Base-by-base conservation (phyloP, 1,140 invertebrate genomes). In the Zaprionus taronus region DNA sequence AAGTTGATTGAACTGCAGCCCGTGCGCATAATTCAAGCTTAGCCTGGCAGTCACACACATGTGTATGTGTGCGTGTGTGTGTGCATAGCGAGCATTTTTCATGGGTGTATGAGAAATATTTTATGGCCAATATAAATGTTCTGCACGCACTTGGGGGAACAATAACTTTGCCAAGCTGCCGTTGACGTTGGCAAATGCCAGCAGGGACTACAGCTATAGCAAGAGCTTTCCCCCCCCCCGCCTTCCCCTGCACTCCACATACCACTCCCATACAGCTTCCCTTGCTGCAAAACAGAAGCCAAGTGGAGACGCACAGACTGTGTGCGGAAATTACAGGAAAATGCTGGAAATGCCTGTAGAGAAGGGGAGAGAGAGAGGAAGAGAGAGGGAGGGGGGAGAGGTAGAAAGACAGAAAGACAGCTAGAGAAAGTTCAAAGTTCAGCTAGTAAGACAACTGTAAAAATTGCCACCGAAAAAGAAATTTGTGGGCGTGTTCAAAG, bases 111-210 rank as follows among this genome's bases (percentile, higher is more conserved):
- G 64, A 31, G 69, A 83, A 86, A 81, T 84, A 89, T 89, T 89
- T 89, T 89, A 89, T 89, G 85, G 81, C 81, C 84, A 89, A 89
- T 84, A 89, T 79, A 89, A 89, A 90, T 67, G 73, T 79, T 51
- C 78, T 72, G 85, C 85, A 90, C 75, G 84, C 84, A 89, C 85
- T 89, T 79, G 70, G 60, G 61, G 61, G 74, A 72, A 64, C 65
- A 72, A 73, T 69, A 80, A 79, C 74, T 81, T 81, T 70, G 56
- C 68, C 75, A 67, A 67, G 77, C 56, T 84, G 78, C 63, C 68
- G 84, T 73, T 89, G 85, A 90, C 74, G 75, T 84, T 89, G 80
- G 80, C 80, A 86, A 87, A 74, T 84, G 84, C 65, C 83, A 71
- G 64, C 55, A 58, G 49, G 66, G 73, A 61, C 73, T 77, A 44